These are phyloP conservation scores for Xylocopa sonorina DNA, from an alignment of 1,140 invertebrate genomes.

Conservation along the genomic window DNA sequence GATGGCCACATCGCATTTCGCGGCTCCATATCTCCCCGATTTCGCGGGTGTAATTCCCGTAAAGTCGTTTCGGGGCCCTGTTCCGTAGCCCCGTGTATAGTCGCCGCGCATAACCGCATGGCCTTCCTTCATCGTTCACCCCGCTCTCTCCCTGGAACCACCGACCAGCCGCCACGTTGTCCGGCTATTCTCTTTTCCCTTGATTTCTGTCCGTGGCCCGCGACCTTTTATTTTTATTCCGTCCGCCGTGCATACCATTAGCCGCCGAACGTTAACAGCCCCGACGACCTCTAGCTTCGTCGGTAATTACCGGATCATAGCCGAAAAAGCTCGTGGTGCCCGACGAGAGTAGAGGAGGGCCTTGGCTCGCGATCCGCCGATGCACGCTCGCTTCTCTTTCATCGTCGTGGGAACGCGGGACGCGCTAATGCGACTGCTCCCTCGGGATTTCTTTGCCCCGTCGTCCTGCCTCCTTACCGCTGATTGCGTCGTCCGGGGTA, in stretches of 20 bases:
- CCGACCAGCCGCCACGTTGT: neutral
- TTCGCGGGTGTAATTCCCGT: slow-evolving; percentile 82
- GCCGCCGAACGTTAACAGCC: slow-evolving; percentile 76
- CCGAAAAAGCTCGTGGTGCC: slow-evolving; percentile 59
- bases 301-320: slow-evolving; percentile 78
- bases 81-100: slow-evolving; percentile 52
- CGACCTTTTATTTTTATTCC: slow-evolving; percentile 66
- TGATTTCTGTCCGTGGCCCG: slow-evolving; percentile 72
- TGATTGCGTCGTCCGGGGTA: slow-evolving; percentile 1
- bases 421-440: slow-evolving; percentile 18
- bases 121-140: slow-evolving; percentile 40
- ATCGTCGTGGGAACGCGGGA: slow-evolving; percentile 59
- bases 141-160: neutral
- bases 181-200: slow-evolving; percentile 72
- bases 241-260: slow-evolving; percentile 77
- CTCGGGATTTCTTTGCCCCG: neutral
- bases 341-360: neutral
- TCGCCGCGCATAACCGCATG: slow-evolving; percentile 51
- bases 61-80: slow-evolving; percentile 78
- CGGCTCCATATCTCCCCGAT: slow-evolving; percentile 80
- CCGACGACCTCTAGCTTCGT: slow-evolving; percentile 73
- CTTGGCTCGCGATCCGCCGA: slow-evolving; percentile 4
- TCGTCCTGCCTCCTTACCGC: neutral
- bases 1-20: slow-evolving; percentile 81
- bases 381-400: slow-evolving; percentile 20